These are phyloP conservation scores for Vulpes vulpes DNA, from an alignment of 2,113 vertebrate genomes.

Conservation along the genomic window DNA sequence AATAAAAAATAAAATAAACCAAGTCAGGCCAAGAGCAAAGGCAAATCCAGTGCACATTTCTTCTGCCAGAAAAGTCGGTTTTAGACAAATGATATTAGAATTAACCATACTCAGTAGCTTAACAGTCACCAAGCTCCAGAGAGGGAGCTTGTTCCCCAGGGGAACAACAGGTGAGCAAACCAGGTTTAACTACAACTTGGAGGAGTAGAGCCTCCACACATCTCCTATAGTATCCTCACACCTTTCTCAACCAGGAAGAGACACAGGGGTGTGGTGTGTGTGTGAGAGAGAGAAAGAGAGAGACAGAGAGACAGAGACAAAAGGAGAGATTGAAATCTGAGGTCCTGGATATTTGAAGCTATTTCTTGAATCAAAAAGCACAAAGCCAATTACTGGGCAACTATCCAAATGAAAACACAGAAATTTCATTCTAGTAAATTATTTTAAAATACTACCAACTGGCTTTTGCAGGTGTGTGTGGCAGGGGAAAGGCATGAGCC, in stretches of 20 bases:
- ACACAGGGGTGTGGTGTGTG: not conserved
- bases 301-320: not conserved
- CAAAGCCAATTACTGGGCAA: constrained; percentile 45
- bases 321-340: not conserved
- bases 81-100: not conserved
- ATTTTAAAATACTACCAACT: constrained; percentile 53
- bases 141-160: not conserved
- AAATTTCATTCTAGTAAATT: constrained; percentile 52
- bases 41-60: accelerated
- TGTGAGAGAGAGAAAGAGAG: not conserved
- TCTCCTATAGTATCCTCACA: not conserved
- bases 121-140: accelerated
- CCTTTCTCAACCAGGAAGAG: not conserved
- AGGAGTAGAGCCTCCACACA: not conserved
- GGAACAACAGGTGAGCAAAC: not conserved
- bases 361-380: constrained; percentile 57
- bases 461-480: constrained; percentile 55
- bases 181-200: not conserved
- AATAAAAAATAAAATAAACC: no score
- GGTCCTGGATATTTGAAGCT: not conserved
- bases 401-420: constrained; percentile 59
- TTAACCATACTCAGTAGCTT: no score
- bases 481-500: constrained; percentile 1
- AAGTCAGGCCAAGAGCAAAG: not conserved
- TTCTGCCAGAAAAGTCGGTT: not conserved